phyloP scores from a whole-genome alignment of 2,113 vertebrate species.

The Patagioenas fasciata region DNA sequence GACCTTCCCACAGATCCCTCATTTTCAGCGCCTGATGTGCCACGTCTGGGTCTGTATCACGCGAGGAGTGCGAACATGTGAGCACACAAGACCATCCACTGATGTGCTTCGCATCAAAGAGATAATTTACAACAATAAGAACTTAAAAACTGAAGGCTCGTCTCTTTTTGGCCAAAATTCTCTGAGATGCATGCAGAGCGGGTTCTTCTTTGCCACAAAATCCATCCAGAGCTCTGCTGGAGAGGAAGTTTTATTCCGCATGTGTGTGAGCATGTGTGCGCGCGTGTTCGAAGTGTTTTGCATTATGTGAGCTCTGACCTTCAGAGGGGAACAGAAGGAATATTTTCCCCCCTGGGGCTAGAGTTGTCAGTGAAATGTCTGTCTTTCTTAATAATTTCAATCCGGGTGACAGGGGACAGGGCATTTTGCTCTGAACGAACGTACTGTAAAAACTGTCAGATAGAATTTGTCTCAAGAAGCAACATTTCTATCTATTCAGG shows the following conservation, averaged over 20 bases:
- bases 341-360: conserved; percentile 63
- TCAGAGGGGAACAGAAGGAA: conserved; percentile 75
- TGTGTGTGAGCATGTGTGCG: neutral
- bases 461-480: conserved; percentile 71
- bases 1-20: neutral
- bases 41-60: neutral
- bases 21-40: neutral
- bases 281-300: conserved; percentile 40
- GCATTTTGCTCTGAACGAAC: conserved; percentile 73
- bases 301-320: conserved; percentile 69
- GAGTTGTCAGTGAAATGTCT: conserved; percentile 69
- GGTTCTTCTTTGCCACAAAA: neutral
- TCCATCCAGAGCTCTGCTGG: neutral
- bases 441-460: conserved; percentile 75
- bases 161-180: neutral
- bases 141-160: neutral
- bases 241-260: neutral
- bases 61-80: neutral
- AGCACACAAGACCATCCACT: neutral
- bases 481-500: conserved; percentile 53
- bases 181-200: rapidly evolving
- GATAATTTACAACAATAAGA: neutral
- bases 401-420: conserved; percentile 69
- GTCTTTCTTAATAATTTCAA: conserved; percentile 78
- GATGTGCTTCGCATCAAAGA: neutral